Conservation (phyloP, 2,888 invertebrate genomes). For the Cephus sareptanus region DNA sequence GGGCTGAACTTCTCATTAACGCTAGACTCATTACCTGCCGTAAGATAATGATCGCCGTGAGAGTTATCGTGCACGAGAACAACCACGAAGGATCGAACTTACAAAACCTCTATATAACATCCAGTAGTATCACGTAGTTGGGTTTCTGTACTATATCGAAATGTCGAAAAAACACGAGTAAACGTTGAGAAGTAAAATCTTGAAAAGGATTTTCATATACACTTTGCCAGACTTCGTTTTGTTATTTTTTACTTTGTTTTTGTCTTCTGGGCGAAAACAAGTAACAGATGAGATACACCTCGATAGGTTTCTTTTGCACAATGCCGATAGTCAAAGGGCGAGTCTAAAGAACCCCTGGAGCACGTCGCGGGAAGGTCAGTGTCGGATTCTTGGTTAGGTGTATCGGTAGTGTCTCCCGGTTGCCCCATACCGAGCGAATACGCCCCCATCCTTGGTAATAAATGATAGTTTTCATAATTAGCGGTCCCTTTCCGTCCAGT, state of each 20-base stretch:
- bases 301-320: background rate
- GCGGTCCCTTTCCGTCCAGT: slow-evolving; percentile 48
- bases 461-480: slow-evolving; percentile 63
- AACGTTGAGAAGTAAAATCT: too few relatives aligned
- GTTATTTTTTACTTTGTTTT: background rate
- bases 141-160: background rate
- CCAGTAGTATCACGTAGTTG: background rate
- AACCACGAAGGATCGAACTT: background rate
- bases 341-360: background rate
- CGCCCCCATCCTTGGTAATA: slow-evolving; percentile 42
- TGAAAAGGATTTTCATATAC: background rate
- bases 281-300: background rate
- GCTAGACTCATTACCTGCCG: background rate
- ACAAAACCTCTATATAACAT: background rate
- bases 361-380: background rate
- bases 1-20: slow-evolving; percentile 1
- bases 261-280: background rate
- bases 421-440: background rate
- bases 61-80: background rate
- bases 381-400: background rate
- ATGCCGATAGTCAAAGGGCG: background rate
- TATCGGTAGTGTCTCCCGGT: background rate
- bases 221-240: background rate
- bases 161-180: background rate
- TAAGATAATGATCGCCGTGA: background rate